Evolutionary conservation across 2,113 vertebrate species (phyloP), one percentile per base, ranked within the genome.

Genomic region (Acrocephalus arundinaceus): DNA sequence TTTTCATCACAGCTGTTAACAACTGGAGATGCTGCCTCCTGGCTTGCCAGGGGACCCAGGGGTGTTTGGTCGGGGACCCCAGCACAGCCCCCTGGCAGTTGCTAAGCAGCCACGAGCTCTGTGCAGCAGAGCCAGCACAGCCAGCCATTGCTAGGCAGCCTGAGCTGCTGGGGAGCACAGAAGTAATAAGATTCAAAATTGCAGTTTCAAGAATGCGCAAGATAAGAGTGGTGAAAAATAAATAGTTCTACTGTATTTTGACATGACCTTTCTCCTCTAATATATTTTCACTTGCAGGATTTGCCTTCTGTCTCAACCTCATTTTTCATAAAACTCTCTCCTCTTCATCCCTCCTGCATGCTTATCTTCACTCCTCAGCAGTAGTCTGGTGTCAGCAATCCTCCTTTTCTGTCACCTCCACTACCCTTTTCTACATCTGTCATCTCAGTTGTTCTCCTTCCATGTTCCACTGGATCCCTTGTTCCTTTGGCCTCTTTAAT

Each of bases 131-230:
- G 85, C 45, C 49, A 19, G 85, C 75, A 76, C 57, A 90, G 15
- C 61, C 81, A 91, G 90, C 48, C 93, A 97, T 90, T 94, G 97
- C 96, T 96, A 95, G 84, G 96, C 95, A 94, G 93, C 90, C 74
- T 9, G 37, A 93, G 88, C 92, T 91, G 68, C 92, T 73, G 89
- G 76, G 59, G 70, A 97, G 84, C 93, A 87, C 67, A 65, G 46
- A 72, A 88, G 77, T 86, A 95, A 86, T 61, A 75, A 75, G 83
- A 91, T 80, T 88, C 75, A 88, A 90, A 91, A 97, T 45, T 83
- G 85, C 22, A 10, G 91, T 79, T 81, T 89, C 15, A 15, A 68
- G 79, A 94, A 94, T 61, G 70, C 77, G 65, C 55, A 79, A 90
- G 89, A 95, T 84, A 94, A 73, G 48, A 57, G 58, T 7, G 1